These are phyloP conservation scores for Bovichtus diacanthus DNA, from an alignment of 2,797 vertebrate species.

Conservation along the genomic window DNA sequence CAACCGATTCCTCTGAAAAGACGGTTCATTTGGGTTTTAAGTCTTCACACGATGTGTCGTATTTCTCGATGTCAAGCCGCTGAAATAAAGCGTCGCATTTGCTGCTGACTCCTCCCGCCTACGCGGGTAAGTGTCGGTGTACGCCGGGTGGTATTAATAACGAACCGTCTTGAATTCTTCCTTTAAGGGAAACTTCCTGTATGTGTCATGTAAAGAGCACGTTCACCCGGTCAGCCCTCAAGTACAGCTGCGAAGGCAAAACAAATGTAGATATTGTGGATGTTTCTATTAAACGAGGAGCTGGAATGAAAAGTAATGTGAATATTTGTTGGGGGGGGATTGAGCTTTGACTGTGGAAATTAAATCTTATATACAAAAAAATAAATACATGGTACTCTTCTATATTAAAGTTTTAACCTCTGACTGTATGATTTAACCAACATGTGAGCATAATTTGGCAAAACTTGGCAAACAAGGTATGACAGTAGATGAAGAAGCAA, in stretches of 20 bases:
- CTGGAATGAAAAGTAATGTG: too few relatives aligned
- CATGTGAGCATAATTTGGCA: background rate
- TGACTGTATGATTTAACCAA: background rate
- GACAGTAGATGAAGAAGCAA: background rate
- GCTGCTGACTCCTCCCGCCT: background rate
- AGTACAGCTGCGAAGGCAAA: background rate
- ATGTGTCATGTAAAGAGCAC: background rate
- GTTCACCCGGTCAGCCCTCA: background rate
- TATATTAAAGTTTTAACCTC: background rate
- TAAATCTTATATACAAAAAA: too few relatives aligned
- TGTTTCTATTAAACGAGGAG: too few relatives aligned
- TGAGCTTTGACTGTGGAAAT: too few relatives aligned
- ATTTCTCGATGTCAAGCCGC: background rate
- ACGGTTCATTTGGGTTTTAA: background rate
- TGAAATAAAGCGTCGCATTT: background rate
- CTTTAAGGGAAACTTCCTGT: constrained; percentile 11
- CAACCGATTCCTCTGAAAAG: fast-evolving
- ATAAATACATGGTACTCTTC: background rate
- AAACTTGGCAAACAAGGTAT: background rate
- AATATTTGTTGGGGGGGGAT: too few relatives aligned
- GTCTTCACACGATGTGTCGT: too few relatives aligned
- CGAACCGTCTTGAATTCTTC: background rate
- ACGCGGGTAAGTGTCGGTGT: background rate
- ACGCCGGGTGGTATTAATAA: fast-evolving
- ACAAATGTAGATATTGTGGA: too few relatives aligned